Conservation (phyloP, 2,797 vertebrate species). For the Enteromius radiatus region DNA sequence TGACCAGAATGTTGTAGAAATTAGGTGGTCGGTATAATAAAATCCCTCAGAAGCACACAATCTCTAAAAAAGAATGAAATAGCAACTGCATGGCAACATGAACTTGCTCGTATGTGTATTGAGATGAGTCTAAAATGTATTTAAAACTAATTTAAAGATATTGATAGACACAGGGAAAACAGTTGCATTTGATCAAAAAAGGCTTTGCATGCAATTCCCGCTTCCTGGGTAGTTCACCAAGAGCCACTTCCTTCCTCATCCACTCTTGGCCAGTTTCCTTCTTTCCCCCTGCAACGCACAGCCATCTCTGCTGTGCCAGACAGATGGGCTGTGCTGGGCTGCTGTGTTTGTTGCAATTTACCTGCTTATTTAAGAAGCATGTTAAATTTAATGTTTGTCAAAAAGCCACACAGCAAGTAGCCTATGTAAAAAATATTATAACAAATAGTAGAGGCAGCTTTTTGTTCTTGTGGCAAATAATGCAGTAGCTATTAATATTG, state of each 20-base stretch:
- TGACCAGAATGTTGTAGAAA: not conserved
- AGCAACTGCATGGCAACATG: not conserved
- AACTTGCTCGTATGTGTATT: not conserved
- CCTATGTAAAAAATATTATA: not conserved
- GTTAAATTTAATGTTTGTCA: not conserved
- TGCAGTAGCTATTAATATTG: not conserved
- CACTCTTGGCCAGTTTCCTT: constrained; percentile 9
- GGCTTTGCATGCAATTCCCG: constrained; percentile 28
- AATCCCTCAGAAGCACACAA: not conserved
- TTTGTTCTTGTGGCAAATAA: not conserved
- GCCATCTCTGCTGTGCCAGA: constrained; percentile 40
- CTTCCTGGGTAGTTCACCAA: not conserved
- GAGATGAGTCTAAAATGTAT: not conserved
- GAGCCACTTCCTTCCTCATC: not conserved
- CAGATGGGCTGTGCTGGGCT: constrained; percentile 37
- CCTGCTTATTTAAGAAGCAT: constrained; percentile 1
- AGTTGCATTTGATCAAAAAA: constrained; percentile 21
- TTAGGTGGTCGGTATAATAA: not conserved
- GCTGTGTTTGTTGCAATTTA: constrained; percentile 39
- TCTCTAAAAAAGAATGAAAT: not conserved
- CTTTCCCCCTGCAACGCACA: not conserved
- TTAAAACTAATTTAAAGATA: not conserved
- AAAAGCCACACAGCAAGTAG: not conserved
- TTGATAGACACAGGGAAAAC: not conserved
- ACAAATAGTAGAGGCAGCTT: not conserved